Conservation (phyloP, 1,140 invertebrate genomes). For the Bombus haemorrhoidalis region DNA sequence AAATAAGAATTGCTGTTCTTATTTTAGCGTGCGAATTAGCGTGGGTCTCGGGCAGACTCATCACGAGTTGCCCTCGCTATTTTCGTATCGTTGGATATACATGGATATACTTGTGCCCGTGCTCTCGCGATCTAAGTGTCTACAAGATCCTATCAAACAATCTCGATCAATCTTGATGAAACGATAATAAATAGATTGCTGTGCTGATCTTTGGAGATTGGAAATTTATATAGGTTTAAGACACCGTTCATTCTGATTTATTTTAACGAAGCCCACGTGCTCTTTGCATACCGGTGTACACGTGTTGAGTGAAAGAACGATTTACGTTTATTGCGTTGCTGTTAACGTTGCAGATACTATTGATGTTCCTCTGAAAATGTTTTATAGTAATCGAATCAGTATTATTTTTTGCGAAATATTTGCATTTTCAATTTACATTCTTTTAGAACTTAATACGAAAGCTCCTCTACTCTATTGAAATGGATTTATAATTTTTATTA, state of each 20-base stretch:
- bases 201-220: not conserved
- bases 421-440: no score
- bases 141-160: slow-evolving; percentile 39
- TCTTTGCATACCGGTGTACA: not conserved
- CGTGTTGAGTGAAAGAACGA: not conserved
- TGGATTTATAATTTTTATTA: no score
- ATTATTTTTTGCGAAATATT: no score
- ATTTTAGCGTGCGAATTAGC: slow-evolving; percentile 73
- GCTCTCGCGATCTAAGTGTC: slow-evolving; percentile 21
- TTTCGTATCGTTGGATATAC: slow-evolving; percentile 57
- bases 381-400: no score
- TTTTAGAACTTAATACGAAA: no score
- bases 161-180: slow-evolving; percentile 22
- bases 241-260: not conserved
- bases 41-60: slow-evolving; percentile 71
- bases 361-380: not conserved
- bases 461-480: no score
- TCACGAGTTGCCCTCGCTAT: slow-evolving; percentile 66
- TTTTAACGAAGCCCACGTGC: not conserved
- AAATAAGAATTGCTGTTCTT: slow-evolving; percentile 72
- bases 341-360: no score
- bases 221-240: not conserved
- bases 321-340: not conserved
- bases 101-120: not conserved
- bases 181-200: not conserved